Evolutionary conservation across 1,140 invertebrate species (phyloP).

Genomic region (Grapholita molesta): DNA sequence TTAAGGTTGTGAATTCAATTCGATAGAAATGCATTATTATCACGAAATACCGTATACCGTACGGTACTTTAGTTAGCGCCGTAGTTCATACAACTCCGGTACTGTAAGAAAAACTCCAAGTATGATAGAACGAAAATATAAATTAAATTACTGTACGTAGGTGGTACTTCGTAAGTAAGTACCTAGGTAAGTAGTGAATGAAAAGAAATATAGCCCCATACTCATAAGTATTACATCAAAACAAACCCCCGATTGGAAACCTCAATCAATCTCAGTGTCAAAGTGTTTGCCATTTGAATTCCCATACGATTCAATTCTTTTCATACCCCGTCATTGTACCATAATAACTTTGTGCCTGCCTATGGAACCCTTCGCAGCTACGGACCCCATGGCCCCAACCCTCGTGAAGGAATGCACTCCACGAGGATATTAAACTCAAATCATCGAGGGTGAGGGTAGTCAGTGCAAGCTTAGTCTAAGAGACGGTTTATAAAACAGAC

Average conservation of each 20-base stretch:
- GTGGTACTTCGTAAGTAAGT: too few species aligned
- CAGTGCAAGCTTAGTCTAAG: slow-evolving; percentile 25
- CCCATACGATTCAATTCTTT: slow-evolving; percentile 13
- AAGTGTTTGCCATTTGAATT: slow-evolving; percentile 12
- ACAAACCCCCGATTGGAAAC: not conserved
- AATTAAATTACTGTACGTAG: too few species aligned
- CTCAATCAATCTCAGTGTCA: slow-evolving; percentile 15
- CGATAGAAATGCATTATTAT: too few species aligned
- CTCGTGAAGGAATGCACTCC: slow-evolving; percentile 61
- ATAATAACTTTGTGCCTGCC: slow-evolving; percentile 27
- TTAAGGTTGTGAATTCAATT: too few species aligned
- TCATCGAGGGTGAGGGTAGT: slow-evolving; percentile 51
- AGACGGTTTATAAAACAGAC: slow-evolving; percentile 17
- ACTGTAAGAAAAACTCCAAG: too few species aligned
- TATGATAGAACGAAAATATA: too few species aligned
- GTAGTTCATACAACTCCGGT: too few species aligned
- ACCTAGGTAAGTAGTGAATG: too few species aligned
- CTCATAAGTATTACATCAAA: not conserved
- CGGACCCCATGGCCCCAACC: slow-evolving; percentile 20
- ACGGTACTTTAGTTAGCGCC: too few species aligned
- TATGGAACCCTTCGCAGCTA: not conserved
- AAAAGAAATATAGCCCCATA: too few species aligned
- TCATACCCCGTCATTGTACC: slow-evolving; percentile 34
- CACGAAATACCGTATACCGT: too few species aligned
- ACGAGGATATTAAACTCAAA: slow-evolving; percentile 73